Base-by-base conservation (phyloP, 2,113 vertebrate species). In the Patagioenas fasciata region DNA sequence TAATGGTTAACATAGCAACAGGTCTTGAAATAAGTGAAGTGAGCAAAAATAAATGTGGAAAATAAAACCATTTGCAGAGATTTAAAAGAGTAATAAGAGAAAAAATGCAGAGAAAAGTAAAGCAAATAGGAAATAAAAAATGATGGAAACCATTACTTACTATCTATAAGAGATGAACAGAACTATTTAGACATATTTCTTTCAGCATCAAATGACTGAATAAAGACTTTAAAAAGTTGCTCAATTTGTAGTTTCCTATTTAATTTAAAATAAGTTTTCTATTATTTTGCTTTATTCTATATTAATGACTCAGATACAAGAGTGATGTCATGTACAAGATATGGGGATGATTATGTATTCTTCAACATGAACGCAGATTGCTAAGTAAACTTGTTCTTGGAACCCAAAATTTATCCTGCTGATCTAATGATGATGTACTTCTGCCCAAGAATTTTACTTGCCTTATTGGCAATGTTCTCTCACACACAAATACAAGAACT, bases 321-420 rank as follows among this genome's bases (percentile, higher is more conserved):
- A 73, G 6, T 71, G 24, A 47, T 74, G n/a, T 28, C 18, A 60
- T 85, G 85, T 73, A 31, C 0, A 0, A 60, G 34, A 54, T 44
- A 84, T 10, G 1, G 0, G 53, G 14, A 58, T 60, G 44, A 53
- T 67, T 83, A 56, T 71, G 15, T 74, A 34, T 58, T 73, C 38
- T 94, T 92, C 53, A 74, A 4, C 40, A 47, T 42, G 57, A 91
- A 21, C 20, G 64, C 9, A 53, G 47, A 53, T 57, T 89, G 77
- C 77, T 86, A 77, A 84, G 53, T 64, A 75, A 84, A 91, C 47
- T 64, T 88, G 10, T 81, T 91, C 26, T 84, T 86, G 86, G 91
- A 93, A 95, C 18, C 25, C 0, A 0, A 51, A 88, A 57, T 66
- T 48, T 84, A 12, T 79, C 48, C 65, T 89, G 38, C 34, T 85